Conservation (phyloP, 2,888 invertebrate species). For the Dioctria linearis region DNA sequence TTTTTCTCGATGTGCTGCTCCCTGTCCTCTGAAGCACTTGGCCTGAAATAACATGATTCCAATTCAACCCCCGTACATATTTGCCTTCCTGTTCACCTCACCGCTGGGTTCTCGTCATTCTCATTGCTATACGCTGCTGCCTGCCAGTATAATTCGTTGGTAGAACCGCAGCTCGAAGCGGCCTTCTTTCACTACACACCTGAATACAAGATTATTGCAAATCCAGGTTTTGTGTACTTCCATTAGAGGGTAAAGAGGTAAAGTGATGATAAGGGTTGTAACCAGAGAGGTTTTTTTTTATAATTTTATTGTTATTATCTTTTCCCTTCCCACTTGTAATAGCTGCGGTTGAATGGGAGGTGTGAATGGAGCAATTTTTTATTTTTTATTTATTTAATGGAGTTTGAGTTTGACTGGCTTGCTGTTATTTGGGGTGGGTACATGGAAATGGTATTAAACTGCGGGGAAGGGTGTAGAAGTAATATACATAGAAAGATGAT, state of each 20-base stretch:
- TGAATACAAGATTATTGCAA: conserved; percentile 44
- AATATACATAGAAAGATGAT: too few relatives aligned
- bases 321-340: background rate
- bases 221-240: conserved; percentile 49
- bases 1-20: conserved; percentile 14
- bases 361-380: background rate
- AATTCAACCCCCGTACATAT: conserved; percentile 17
- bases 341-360: background rate
- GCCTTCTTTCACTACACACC: conserved; percentile 6
- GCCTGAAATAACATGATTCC: conserved; percentile 16
- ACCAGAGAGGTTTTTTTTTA: conserved; percentile 20
- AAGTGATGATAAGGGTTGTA: conserved; percentile 47
- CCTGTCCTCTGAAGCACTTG: background rate
- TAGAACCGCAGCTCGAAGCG: conserved; percentile 31
- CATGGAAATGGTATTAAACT: too few relatives aligned
- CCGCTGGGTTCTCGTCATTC: background rate
- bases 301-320: conserved; percentile 47
- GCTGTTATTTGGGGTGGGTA: too few relatives aligned
- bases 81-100: conserved; percentile 8
- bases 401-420: too few relatives aligned
- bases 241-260: conserved; percentile 50
- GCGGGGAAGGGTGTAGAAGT: too few relatives aligned
- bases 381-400: background rate
- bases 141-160: conserved; percentile 27
- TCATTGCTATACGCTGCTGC: background rate